phyloP scores from a whole-genome alignment of 2,888 invertebrate species.

The Volucella bombylans region DNA sequence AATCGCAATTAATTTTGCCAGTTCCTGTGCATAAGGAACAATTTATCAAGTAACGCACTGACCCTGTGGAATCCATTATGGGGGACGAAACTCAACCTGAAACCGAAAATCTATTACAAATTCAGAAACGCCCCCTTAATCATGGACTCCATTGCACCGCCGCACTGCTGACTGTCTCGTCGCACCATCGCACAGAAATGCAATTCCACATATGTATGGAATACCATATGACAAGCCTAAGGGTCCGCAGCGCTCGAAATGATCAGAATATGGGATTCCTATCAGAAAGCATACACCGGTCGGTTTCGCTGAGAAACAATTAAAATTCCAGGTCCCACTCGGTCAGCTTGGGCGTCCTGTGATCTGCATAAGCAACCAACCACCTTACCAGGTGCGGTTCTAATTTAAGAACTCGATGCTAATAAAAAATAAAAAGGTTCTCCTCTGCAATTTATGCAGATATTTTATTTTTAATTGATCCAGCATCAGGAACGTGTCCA shows the following conservation, averaged over 20 bases:
- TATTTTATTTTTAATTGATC: slow-evolving; percentile 70
- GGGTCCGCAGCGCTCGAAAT: slow-evolving; percentile 55
- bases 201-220: slow-evolving; percentile 42
- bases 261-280: slow-evolving; percentile 68
- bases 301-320: slow-evolving; percentile 61
- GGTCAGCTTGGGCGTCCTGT: slow-evolving; percentile 52
- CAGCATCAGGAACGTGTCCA: slow-evolving; percentile 50
- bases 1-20: slow-evolving; percentile 54
- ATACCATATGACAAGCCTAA: slow-evolving; percentile 69
- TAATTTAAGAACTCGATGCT: slow-evolving; percentile 60
- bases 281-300: slow-evolving; percentile 48
- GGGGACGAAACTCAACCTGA: slow-evolving; percentile 48
- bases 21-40: slow-evolving; percentile 29
- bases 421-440: slow-evolving; percentile 31
- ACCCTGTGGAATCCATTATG: slow-evolving; percentile 52
- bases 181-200: slow-evolving; percentile 32
- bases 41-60: slow-evolving; percentile 73
- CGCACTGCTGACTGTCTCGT: not conserved
- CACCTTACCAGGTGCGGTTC: slow-evolving; percentile 48
- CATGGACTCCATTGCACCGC: slow-evolving; percentile 63
- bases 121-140: slow-evolving; percentile 73
- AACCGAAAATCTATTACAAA: slow-evolving; percentile 73
- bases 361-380: slow-evolving; percentile 68
- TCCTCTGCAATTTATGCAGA: slow-evolving; percentile 56
- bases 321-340: slow-evolving; percentile 66